Evolutionary conservation across 2,797 vertebrate genomes (phyloP).

Genomic region (Dromococcyx pavoninus): DNA sequence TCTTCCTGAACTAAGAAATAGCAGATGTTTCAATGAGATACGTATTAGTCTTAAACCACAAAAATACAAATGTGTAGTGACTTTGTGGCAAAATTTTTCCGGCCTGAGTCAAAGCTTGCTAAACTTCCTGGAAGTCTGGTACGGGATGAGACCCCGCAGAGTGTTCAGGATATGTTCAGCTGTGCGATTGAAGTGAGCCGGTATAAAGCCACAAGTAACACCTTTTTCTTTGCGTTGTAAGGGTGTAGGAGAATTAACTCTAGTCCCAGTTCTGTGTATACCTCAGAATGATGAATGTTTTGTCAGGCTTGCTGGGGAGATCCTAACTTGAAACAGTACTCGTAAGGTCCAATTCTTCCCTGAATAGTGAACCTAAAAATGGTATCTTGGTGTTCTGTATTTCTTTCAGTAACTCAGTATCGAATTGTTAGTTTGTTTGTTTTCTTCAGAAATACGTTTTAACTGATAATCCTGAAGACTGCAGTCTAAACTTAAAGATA

Average conservation of each 20-base stretch:
- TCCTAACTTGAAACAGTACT: not conserved
- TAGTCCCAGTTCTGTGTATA: not conserved
- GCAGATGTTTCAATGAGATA: not conserved
- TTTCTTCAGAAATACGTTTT: not conserved
- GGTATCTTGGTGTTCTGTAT: not conserved
- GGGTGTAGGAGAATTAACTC: not conserved
- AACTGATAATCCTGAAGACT: not conserved
- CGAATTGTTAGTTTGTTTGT: not conserved
- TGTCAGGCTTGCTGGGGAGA: not conserved
- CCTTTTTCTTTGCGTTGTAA: not conserved
- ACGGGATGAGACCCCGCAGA: not conserved
- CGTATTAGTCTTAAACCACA: not conserved
- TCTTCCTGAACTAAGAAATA: not conserved
- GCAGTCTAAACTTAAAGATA: not conserved
- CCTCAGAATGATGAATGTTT: not conserved
- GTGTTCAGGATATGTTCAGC: accelerated
- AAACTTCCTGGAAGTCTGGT: not conserved
- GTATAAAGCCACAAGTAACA: not conserved
- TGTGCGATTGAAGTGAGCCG: not conserved
- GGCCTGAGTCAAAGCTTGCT: not conserved
- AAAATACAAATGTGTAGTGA: not conserved
- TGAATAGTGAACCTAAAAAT: not conserved
- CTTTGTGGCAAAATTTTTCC: not conserved
- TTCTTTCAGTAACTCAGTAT: not conserved
- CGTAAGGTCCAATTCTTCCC: not conserved